Evolutionary conservation across 1,140 invertebrate species (phyloP), one percentile per base, ranked within the genome.

Genomic region (Bombus ignitus): DNA sequence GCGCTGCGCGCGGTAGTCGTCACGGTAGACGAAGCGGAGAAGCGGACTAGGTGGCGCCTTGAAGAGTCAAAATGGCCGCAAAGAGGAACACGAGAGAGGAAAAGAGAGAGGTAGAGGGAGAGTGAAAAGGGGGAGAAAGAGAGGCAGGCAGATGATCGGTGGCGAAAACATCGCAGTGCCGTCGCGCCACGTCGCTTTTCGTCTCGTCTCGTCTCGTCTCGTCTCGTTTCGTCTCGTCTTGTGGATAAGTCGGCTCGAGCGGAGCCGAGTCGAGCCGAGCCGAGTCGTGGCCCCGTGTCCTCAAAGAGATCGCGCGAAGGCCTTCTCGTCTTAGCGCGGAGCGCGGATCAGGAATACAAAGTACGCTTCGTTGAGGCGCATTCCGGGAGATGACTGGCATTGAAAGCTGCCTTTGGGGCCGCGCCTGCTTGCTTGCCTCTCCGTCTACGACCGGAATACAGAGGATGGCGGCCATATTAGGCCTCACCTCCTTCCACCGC

Each of bases 341-440:
- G 87, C 89, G 89, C 91, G 91, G 88, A 87, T 80, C 86, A 79
- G 85, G 94, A 95, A 95, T 95, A 95, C 92, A 92, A 95, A 95
- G 91, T 94, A 90, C 87, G 78, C 72, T 83, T 57, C 87, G 91
- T 87, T 81, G 79, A 85, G 83, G 92, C 91, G 91, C 93, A 94
- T 95, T 95, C 94, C 92, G 87, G 87, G 89, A 93, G 94, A 95
- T 94, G 94, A 94, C 94, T 94, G 94, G 92, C 94, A 94, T 95
- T 94, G 94, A 95, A 94, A 94, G 92, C 90, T 91, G 88, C 87
- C 93, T 94, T 91, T 90, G 84, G 90, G 84, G 88, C 93, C 93
- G 94, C 94, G 90, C 92, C 92, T 92, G 92, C 90, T 72, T 78
- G 92, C 77, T 72, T 72, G 86, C 86, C 89, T 92, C 90, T 84